Percentiles rank a stretch among this genome's conserved stretches.
phyloP scores from a whole-genome alignment of 1,140 invertebrate species.

The Micrasema longulum region DNA sequence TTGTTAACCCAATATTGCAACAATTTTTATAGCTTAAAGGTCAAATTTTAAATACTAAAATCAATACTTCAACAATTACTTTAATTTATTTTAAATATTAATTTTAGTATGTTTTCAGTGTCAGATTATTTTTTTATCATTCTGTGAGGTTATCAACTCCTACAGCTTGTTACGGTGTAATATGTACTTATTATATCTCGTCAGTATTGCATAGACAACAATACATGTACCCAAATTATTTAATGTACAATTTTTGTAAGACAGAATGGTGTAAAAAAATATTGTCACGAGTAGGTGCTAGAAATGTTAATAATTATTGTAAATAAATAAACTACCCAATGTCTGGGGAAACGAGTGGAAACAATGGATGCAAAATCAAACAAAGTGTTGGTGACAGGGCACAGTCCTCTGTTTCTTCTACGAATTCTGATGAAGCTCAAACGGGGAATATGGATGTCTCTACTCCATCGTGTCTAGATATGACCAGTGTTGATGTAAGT shows the following conservation, averaged over 20 bases:
- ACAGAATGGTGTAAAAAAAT: too few relatives aligned
- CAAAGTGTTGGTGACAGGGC: background rate
- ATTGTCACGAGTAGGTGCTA: background rate
- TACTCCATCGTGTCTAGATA: slow-evolving; percentile 61
- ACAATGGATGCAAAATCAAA: background rate
- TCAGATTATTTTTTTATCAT: slow-evolving; percentile 21
- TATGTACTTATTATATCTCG: background rate
- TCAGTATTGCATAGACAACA: slow-evolving; percentile 1
- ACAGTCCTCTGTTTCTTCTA: background rate
- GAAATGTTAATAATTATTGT: background rate
- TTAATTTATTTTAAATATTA: too few relatives aligned
- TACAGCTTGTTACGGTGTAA: background rate
- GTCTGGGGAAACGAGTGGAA: background rate
- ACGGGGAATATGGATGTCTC: slow-evolving; percentile 61
- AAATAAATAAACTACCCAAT: background rate
- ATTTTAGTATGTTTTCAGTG: too few relatives aligned
- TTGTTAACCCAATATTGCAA: too few relatives aligned
- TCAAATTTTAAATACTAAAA: too few relatives aligned
- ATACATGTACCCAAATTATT: background rate
- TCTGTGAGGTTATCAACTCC: slow-evolving; percentile 21
- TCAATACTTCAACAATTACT: too few relatives aligned
- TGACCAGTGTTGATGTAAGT: slow-evolving; percentile 66
- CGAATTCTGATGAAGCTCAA: slow-evolving; percentile 39
- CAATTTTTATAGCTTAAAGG: too few relatives aligned
- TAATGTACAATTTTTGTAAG: too few relatives aligned